These are phyloP conservation scores for Turritopsis rubra DNA, from an alignment of 30 jellyfish, hydroid and myxozoan genomes.

Conservation along the genomic window DNA sequence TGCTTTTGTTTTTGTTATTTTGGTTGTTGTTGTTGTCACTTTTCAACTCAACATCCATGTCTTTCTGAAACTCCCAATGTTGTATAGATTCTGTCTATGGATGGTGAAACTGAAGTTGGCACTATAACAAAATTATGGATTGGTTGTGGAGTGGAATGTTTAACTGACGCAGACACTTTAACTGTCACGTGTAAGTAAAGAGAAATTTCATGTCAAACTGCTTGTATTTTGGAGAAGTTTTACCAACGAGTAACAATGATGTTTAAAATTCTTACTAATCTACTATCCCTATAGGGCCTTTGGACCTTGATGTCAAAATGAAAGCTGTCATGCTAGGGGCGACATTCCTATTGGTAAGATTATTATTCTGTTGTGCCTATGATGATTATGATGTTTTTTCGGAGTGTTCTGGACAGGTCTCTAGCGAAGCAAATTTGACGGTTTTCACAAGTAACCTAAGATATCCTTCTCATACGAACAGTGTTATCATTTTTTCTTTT, in stretches of 20 bases:
- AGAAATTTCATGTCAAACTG: too few species aligned
- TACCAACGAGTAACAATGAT: too few species aligned
- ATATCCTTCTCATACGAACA: background rate
- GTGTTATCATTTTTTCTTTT: background rate
- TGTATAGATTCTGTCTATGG: constrained; percentile 65
- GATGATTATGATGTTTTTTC: too few species aligned
- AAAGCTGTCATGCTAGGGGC: constrained; percentile 99
- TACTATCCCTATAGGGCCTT: constrained; percentile 88
- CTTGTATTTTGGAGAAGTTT: too few species aligned
- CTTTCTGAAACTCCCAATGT: constrained; percentile 7
- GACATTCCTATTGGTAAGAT: constrained; percentile 84
- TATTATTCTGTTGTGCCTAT: too few species aligned
- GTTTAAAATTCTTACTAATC: too few species aligned
- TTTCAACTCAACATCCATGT: background rate
- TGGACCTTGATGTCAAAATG: constrained; percentile 93
- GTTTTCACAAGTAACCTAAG: too few species aligned
- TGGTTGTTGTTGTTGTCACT: background rate
- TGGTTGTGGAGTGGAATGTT: constrained; percentile 75
- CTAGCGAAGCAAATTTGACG: too few species aligned
- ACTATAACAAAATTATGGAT: constrained; percentile 85
- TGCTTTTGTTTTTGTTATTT: background rate
- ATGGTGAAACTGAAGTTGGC: constrained; percentile 81
- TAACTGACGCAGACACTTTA: constrained; percentile 96
- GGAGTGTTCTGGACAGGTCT: too few species aligned
- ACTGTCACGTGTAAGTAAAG: constrained; percentile 82